phyloP scores from a whole-genome alignment of 2,888 invertebrate genomes.

The Sinopyrophorus schimmeli region DNA sequence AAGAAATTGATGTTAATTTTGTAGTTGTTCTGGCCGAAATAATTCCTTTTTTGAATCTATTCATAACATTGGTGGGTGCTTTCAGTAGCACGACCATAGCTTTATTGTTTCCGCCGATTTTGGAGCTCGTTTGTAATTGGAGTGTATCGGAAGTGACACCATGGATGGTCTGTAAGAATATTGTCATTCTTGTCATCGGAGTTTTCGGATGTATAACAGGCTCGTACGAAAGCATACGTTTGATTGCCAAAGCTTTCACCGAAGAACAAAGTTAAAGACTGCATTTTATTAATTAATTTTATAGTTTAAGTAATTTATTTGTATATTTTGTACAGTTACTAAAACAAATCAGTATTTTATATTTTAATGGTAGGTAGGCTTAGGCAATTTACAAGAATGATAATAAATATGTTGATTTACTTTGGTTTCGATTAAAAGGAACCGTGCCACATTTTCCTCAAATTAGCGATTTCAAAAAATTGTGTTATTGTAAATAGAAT shows the following conservation, averaged over 20 bases:
- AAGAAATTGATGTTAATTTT: conserved; percentile 34
- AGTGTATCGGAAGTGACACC: conserved; percentile 61
- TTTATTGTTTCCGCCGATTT: conserved; percentile 83
- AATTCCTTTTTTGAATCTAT: conserved; percentile 82
- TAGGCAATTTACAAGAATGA: too few relatives aligned
- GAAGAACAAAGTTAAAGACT: conserved; percentile 12
- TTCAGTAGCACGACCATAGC: conserved; percentile 87
- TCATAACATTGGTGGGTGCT: conserved; percentile 91
- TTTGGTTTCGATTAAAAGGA: too few relatives aligned
- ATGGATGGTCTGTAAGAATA: conserved; percentile 61
- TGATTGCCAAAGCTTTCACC: conserved; percentile 15
- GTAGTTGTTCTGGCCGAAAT: conserved; percentile 82
- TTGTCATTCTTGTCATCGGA: conserved; percentile 68
- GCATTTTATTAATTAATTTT: conserved; percentile 1
- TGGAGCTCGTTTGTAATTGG: conserved; percentile 75
- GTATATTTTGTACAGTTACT: conserved; percentile 16
- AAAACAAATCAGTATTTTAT: conserved; percentile 16
- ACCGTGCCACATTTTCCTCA: too few relatives aligned
- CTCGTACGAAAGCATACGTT: conserved; percentile 70
- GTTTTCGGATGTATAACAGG: conserved; percentile 73
- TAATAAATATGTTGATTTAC: too few relatives aligned
- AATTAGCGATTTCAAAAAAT: too few relatives aligned
- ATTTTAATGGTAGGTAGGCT: too few relatives aligned
- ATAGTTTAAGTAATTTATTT: conserved; percentile 12
- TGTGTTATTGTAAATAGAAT: too few relatives aligned